These are phyloP conservation scores for Coregonus ussuriensis DNA, from an alignment of 2,797 vertebrate species.

Conservation along the genomic window DNA sequence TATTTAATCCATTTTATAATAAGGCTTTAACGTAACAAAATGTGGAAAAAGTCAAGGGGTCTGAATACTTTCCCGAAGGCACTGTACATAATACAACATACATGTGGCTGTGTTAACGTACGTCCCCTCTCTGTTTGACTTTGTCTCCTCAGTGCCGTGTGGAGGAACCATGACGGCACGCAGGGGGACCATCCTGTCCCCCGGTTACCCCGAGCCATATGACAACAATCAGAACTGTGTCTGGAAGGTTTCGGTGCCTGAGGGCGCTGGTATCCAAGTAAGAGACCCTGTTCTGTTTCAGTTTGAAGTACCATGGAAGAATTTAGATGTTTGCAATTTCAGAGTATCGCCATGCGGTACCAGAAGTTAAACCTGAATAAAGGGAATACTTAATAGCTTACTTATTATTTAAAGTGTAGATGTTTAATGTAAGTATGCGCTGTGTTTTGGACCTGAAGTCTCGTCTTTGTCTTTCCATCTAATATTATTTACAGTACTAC, in stretches of 20 bases:
- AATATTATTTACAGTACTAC: neutral
- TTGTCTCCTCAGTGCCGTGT: conserved; percentile 85
- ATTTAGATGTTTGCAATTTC: conserved; percentile 17
- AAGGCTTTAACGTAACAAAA: too few species aligned
- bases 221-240: conserved; percentile 99
- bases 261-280: conserved; percentile 98
- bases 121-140: neutral
- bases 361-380: conserved; percentile 44
- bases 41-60: too few species aligned
- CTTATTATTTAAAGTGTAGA: conserved; percentile 42
- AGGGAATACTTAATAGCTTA: conserved; percentile 44
- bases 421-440: conserved; percentile 44
- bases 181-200: conserved; percentile 93
- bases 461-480: neutral
- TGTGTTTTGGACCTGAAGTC: conserved; percentile 21
- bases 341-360: conserved; percentile 8
- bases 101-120: neutral
- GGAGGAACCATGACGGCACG: conserved; percentile 91
- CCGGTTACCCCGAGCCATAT: conserved; percentile 95
- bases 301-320: neutral
- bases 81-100: too few species aligned
- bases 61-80: too few species aligned
- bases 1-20: too few species aligned
- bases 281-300: neutral
- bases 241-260: conserved; percentile 98